Conservation (phyloP, 2,113 vertebrate genomes). For the Paradoxurus hermaphroditus region DNA sequence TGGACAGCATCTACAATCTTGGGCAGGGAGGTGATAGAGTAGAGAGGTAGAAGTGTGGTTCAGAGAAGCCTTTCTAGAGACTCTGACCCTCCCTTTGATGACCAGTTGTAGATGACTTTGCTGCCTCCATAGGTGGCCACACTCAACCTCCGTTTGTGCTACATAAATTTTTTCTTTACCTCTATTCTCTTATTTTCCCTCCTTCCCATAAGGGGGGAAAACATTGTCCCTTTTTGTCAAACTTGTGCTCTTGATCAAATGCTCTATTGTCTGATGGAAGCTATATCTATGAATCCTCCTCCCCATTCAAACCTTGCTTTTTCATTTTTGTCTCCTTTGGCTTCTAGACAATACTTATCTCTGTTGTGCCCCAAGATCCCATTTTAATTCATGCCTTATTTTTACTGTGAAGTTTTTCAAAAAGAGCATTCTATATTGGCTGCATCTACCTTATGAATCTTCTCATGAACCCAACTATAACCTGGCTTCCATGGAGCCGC, state of each 20-base stretch:
- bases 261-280: not conserved
- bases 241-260: not conserved
- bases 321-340: not conserved
- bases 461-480: not conserved
- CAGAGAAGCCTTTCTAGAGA: not conserved
- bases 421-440: not conserved
- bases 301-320: not conserved
- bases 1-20: not conserved
- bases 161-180: not conserved
- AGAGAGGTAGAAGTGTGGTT: not conserved
- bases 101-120: not conserved
- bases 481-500: not conserved
- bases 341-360: not conserved
- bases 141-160: not conserved
- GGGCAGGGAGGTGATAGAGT: not conserved
- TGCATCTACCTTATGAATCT: not conserved
- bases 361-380: not conserved
- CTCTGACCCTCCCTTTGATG: not conserved
- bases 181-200: not conserved
- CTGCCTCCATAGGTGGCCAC: not conserved
- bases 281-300: not conserved
- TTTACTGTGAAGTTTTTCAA: not conserved
- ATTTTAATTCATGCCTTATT: conserved; percentile 18
- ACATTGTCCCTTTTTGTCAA: not conserved
- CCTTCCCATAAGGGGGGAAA: not conserved